Evolutionary conservation across 1,140 invertebrate species (phyloP).

Genomic region (Orius laevigatus): DNA sequence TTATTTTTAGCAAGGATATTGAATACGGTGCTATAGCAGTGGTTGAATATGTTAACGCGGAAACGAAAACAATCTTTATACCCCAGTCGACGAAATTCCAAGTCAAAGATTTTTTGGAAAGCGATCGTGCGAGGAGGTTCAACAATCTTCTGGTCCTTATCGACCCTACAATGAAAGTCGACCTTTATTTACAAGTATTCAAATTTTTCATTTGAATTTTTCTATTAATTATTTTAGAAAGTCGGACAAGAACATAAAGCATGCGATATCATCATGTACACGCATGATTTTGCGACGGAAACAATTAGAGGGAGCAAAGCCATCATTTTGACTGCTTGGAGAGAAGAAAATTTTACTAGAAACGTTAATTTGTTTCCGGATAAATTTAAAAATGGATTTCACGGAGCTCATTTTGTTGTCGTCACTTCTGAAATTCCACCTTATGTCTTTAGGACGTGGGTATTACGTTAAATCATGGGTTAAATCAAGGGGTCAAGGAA

Average conservation of each 20-base stretch:
- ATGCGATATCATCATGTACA: slow-evolving; percentile 33
- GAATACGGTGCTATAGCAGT: slow-evolving; percentile 3
- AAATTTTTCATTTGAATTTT: slow-evolving; percentile 4
- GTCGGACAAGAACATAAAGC: not conserved
- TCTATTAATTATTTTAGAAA: slow-evolving; percentile 1
- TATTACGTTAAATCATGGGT: no score
- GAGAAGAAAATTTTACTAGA: slow-evolving; percentile 38
- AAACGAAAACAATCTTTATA: slow-evolving; percentile 38
- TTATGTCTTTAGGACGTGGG: slow-evolving; percentile 43
- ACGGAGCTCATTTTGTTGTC: slow-evolving; percentile 49
- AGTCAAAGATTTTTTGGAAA: slow-evolving; percentile 45
- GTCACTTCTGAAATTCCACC: slow-evolving; percentile 48
- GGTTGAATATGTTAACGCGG: not conserved
- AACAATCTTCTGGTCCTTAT: slow-evolving; percentile 46
- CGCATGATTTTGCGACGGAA: slow-evolving; percentile 48
- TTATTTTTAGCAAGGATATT: slow-evolving; percentile 2
- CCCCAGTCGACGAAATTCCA: slow-evolving; percentile 49
- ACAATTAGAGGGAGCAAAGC: slow-evolving; percentile 44
- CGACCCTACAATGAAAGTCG: slow-evolving; percentile 23
- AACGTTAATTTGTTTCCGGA: slow-evolving; percentile 43
- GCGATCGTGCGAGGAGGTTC: slow-evolving; percentile 39
- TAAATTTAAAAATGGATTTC: slow-evolving; percentile 46
- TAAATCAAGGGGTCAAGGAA: no score
- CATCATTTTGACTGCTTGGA: slow-evolving; percentile 46
- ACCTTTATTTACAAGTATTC: slow-evolving; percentile 10